Base-by-base conservation (phyloP, 2,888 invertebrate genomes). In the Thysanoteuthis rhombus region DNA sequence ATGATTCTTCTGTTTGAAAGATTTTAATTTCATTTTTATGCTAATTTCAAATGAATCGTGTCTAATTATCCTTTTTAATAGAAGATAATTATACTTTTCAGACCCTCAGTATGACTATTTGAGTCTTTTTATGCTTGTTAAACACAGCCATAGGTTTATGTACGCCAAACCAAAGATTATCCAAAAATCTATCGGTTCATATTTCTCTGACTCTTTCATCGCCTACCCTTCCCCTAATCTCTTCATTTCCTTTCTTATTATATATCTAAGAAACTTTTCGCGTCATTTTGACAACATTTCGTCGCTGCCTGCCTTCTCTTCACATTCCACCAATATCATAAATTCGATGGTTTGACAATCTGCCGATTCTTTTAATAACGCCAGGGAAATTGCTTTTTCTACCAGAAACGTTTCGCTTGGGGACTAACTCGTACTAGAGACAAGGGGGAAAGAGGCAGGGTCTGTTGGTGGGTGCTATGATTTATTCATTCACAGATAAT, bases 291-390 rank as follows among this genome's bases (percentile, higher is more conserved):
- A 75, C 75, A 75, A 75, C 75, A 36, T n/a, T n/a, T 75, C 16
- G 75, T 75, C 16, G 75, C 19, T 36, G n/a, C 1, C 75, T 2
- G 75, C n/a, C n/a, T 36, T n/a, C n/a, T 16, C 75, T 36, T 75
- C n/a, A n/a, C 36, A n/a, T 36, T 36, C 75, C n/a, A 36, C n/a
- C 75, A 75, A 75, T 75, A 75, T 75, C 75, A 75, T 75, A 75
- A 75, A 75, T 75, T 75, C 75, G n/a, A n/a, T 75, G n/a, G n/a
- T 75, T 75, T 75, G 75, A 75, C 75, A 75, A 75, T 75, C n/a
- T 75, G 75, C n/a, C 75, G 75, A 75, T 75, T 75, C 75, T 75
- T 75, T 75, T 75, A 75, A 75, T 75, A 75, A 75, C 75, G 19
- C 75, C 75, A 19, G 75, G 75, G 75, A 75, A 75, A 75, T 75